These are phyloP conservation scores for Leptinotarsa undecemlineata DNA, from an alignment of 1,140 invertebrate species.

Conservation along the genomic window DNA sequence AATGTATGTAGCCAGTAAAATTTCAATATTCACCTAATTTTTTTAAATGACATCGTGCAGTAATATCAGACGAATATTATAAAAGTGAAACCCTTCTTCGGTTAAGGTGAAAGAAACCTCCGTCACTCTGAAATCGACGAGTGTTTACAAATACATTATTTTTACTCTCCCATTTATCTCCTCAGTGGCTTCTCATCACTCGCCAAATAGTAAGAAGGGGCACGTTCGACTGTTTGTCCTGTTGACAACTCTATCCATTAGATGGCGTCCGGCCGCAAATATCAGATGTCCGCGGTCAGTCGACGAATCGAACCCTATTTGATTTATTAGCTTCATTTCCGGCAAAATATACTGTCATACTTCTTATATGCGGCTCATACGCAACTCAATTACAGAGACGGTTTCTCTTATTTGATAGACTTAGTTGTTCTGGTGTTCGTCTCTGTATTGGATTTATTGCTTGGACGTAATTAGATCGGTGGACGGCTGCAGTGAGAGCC, in stretches of 20 bases:
- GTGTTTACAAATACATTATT: too few species aligned
- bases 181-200: too few species aligned
- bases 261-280: slow-evolving; percentile 47
- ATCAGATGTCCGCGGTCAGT: slow-evolving; percentile 49
- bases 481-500: background rate
- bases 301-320: slow-evolving; percentile 49
- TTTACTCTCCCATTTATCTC: too few species aligned
- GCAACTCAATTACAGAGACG: slow-evolving; percentile 43
- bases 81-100: too few species aligned
- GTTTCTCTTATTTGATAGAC: slow-evolving; percentile 25
- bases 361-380: slow-evolving; percentile 35
- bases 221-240: slow-evolving; percentile 42
- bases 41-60: too few species aligned
- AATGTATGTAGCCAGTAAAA: too few species aligned
- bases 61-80: too few species aligned
- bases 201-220: slow-evolving; percentile 15
- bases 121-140: too few species aligned
- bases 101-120: too few species aligned
- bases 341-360: slow-evolving; percentile 42
- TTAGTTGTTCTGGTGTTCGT: background rate
- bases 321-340: slow-evolving; percentile 51
- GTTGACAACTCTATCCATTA: slow-evolving; percentile 50
- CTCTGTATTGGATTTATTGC: slow-evolving; percentile 19
- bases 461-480: slow-evolving; percentile 3
- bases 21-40: too few species aligned